Conservation (phyloP, 2,888 invertebrate species). For the Pristionchus mayeri region DNA sequence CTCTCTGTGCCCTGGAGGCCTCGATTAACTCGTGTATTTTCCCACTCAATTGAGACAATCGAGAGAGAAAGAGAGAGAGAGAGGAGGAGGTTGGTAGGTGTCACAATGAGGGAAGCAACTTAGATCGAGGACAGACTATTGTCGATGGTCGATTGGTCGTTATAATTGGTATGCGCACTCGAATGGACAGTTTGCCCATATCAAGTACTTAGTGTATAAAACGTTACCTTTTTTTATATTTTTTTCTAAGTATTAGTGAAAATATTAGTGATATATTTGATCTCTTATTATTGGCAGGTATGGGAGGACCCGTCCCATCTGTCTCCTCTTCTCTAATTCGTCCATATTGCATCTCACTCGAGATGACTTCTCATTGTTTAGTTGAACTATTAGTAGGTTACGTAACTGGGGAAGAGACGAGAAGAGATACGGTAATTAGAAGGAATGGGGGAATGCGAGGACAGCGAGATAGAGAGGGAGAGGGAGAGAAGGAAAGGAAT, state of each 20-base stretch:
- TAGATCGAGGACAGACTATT: background rate
- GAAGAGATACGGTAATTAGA: slow-evolving; percentile 32
- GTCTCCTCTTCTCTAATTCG: background rate
- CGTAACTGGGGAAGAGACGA: background rate
- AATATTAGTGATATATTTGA: too few relatives aligned
- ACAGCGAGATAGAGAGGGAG: slow-evolving; percentile 4
- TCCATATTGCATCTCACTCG: slow-evolving; percentile 14
- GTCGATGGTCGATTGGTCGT: background rate
- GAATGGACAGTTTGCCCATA: too few relatives aligned
- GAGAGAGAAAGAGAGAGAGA: slow-evolving; percentile 3
- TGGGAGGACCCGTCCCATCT: too few relatives aligned
- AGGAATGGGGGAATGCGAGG: background rate
- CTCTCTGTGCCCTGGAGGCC: slow-evolving; percentile 6
- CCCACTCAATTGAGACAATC: slow-evolving; percentile 39
- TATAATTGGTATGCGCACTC: too few relatives aligned
- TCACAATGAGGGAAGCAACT: background rate
- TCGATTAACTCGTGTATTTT: slow-evolving; percentile 26
- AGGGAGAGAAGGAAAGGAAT: background rate
- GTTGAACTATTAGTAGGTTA: slow-evolving; percentile 14
- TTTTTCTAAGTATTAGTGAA: too few relatives aligned
- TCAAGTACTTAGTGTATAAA: too few relatives aligned
- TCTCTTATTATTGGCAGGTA: too few relatives aligned
- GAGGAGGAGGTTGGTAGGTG: background rate
- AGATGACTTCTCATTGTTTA: slow-evolving; percentile 18
- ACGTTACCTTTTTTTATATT: too few relatives aligned